Evolutionary conservation across 2,797 vertebrate genomes (phyloP).

Genomic region (Adelosebastes latens): DNA sequence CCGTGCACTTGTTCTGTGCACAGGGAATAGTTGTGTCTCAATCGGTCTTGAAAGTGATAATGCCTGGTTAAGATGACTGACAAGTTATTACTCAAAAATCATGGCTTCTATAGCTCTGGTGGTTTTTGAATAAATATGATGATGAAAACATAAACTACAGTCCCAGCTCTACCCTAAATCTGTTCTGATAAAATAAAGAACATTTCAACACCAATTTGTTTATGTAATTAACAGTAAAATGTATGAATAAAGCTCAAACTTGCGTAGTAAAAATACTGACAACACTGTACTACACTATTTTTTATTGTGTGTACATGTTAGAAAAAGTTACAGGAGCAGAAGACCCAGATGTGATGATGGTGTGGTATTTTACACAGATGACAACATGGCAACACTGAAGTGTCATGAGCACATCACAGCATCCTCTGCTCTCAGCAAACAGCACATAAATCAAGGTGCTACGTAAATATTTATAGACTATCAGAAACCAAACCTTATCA

Average conservation of each 20-base stretch:
- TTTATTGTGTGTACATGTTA: not conserved
- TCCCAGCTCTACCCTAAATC: not conserved
- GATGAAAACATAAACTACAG: not conserved
- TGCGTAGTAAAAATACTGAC: not conserved
- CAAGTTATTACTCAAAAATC: not conserved
- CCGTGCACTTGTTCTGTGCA: not conserved
- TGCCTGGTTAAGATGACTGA: not conserved
- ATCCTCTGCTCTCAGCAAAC: slow-evolving; percentile 1
- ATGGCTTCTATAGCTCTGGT: not conserved
- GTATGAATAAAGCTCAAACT: not conserved
- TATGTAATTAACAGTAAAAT: not conserved
- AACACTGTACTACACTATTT: not conserved
- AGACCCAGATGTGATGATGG: slow-evolving; percentile 1
- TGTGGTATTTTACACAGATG: slow-evolving; percentile 53
- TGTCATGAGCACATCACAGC: slow-evolving; percentile 1
- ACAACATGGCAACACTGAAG: slow-evolving; percentile 22
- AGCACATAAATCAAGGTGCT: not conserved
- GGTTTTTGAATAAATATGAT: not conserved
- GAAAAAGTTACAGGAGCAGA: not conserved
- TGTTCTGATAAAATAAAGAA: not conserved
- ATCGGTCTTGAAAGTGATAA: not conserved
- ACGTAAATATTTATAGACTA: not conserved
- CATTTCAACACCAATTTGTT: not conserved
- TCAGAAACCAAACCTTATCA: not conserved
- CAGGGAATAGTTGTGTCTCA: not conserved